Conservation (phyloP, 2,888 invertebrate species). For the Leptinotarsa rubiginosa region DNA sequence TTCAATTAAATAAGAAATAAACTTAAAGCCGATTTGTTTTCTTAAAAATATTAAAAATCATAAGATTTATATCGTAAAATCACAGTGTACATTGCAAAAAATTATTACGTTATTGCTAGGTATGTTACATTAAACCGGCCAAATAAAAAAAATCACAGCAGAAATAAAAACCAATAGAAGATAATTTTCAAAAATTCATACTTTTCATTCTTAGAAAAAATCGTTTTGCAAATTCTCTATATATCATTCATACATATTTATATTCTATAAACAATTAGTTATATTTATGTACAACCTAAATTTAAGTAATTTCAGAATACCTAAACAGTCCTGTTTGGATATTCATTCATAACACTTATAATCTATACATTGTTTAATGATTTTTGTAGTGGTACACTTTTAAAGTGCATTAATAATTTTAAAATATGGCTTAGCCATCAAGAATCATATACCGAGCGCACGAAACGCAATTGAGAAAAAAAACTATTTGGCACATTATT, state of each 20-base stretch:
- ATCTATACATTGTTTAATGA: conserved; percentile 62
- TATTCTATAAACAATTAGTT: conserved; percentile 55
- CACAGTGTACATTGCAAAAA: conserved; percentile 58
- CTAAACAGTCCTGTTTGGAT: conserved; percentile 39
- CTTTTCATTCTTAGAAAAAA: conserved; percentile 50
- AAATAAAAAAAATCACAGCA: conserved; percentile 52
- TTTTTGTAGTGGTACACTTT: conserved; percentile 62
- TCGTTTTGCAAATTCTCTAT: conserved; percentile 53
- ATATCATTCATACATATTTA: conserved; percentile 54
- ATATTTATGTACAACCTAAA: conserved; percentile 56
- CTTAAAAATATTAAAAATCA: conserved; percentile 49
- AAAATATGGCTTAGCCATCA: conserved; percentile 63
- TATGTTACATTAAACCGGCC: conserved; percentile 60
- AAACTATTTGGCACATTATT: conserved; percentile 56
- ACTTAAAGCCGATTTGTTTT: conserved; percentile 45
- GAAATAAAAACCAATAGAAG: conserved; percentile 49
- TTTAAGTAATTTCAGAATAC: conserved; percentile 48
- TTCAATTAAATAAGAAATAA: conserved; percentile 46
- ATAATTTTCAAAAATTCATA: conserved; percentile 47
- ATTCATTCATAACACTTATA: conserved; percentile 57
- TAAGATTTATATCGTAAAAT: conserved; percentile 51
- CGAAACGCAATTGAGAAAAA: conserved; percentile 49
- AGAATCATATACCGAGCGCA: conserved; percentile 59
- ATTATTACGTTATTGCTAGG: conserved; percentile 58
- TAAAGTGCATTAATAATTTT: conserved; percentile 62